A percentile compares a stretch with the other conserved stretches of the same genome.
These are phyloP conservation scores for Drosophila atroscutellata DNA, from an alignment of 2,888 invertebrate genomes.

Conservation along the genomic window DNA sequence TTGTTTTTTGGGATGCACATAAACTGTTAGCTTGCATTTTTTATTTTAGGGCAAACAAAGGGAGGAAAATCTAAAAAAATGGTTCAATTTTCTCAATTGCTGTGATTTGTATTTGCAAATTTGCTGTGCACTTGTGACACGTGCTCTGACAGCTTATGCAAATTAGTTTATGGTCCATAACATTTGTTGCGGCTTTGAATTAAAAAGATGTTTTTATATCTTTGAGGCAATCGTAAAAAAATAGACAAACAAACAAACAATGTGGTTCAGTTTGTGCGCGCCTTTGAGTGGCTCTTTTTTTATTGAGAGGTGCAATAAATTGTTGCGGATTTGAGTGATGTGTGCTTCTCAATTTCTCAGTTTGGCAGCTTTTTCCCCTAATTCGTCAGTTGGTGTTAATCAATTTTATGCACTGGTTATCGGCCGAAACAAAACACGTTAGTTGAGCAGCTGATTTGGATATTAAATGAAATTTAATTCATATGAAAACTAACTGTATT, in stretches of 20 bases:
- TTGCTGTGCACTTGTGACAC: constrained; percentile 37
- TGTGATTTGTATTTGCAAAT: constrained; percentile 9
- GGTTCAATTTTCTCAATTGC: constrained; percentile 1
- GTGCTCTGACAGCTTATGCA: constrained; percentile 55
- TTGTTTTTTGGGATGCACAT: not conserved
- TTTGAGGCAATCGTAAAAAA: constrained; percentile 44
- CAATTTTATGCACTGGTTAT: constrained; percentile 46
- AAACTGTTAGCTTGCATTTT: not conserved
- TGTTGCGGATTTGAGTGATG: constrained; percentile 43
- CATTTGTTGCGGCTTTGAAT: constrained; percentile 52
- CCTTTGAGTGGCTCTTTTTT: constrained; percentile 23
- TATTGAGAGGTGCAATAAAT: constrained; percentile 45
- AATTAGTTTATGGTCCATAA: constrained; percentile 55
- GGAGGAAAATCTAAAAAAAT: constrained; percentile 3
- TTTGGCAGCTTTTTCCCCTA: constrained; percentile 15
- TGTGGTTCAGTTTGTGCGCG: constrained; percentile 30
- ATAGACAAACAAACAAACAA: constrained; percentile 7
- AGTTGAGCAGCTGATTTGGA: constrained; percentile 16
- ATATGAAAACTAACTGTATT: constrained; percentile 8
- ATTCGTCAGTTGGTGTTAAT: constrained; percentile 22
- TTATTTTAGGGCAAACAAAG: not conserved
- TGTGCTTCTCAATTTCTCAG: constrained; percentile 25
- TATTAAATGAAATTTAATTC: constrained; percentile 20
- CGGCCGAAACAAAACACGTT: constrained; percentile 20
- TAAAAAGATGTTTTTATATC: constrained; percentile 51